Base-by-base conservation (phyloP, 2,888 invertebrate species). In the Microplitis deprimator region DNA sequence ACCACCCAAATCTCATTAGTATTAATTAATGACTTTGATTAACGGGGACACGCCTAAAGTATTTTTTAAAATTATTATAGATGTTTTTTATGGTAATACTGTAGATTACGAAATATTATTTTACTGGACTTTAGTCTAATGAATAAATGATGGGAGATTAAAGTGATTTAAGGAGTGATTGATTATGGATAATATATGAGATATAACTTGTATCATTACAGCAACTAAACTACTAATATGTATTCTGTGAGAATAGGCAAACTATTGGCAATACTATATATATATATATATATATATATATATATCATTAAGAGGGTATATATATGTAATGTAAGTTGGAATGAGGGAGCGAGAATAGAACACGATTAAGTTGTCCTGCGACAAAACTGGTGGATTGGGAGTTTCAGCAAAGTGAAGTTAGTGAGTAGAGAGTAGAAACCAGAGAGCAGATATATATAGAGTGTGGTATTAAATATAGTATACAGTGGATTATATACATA, bases 361-460 rank as follows among this genome's bases (percentile, higher is more conserved):
- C 40, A 41, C 50, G 64, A 71, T 73, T 73, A 68, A 77, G 68
- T 50, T 68, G 77, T 73, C 50, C 73, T 76, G 67, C 76, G 68
- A 69, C 77, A 77, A 69, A 73, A 73, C 64, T 73, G 40, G 65
- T 71, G 40, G 71, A 20, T 62, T 73, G 16, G 20, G 68, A 64
- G 68, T 7, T 72, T 61, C 70, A 75, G 10, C 50, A 50, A 29
- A 29, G 50, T 50, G 50, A 50, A 50, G 50, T 50, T 50, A 13
- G 50, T 13, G 50, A 50, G 50, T 13, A 8, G 50, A 50, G 50
- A 50, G 50, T 13, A 50, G 50, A 50, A 29, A 29, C 29, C 29
- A 29, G 29, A 29, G 29, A 29, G 29, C 29, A 29, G 29, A 29
- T 29, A 29, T 29, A 29, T 29, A 29, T 29, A 29, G 29, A 29